phyloP scores from a whole-genome alignment of 2,113 vertebrate species.

The Canis aureus region DNA sequence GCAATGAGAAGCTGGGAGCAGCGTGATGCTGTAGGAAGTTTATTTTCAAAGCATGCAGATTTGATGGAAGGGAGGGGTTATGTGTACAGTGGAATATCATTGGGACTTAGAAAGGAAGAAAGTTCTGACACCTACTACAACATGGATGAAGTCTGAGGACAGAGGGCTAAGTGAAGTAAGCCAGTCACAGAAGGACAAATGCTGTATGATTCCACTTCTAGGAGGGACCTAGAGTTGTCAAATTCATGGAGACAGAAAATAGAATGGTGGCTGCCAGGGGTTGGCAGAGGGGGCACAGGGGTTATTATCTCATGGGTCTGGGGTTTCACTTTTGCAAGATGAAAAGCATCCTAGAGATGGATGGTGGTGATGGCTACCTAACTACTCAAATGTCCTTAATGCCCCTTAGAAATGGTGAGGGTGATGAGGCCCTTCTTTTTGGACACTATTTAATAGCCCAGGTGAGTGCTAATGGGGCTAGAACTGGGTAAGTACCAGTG shows the following conservation, averaged over 20 bases:
- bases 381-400: background rate
- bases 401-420: background rate
- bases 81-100: background rate
- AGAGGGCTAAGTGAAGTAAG: background rate
- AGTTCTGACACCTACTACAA: background rate
- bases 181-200: background rate
- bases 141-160: background rate
- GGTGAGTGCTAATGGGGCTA: background rate
- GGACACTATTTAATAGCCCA: background rate
- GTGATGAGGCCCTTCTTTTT: background rate
- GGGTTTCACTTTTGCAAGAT: background rate
- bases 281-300: background rate
- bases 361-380: background rate
- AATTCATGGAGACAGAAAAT: background rate
- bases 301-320: background rate
- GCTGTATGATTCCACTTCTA: background rate
- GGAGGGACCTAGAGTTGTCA: background rate
- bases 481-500: background rate
- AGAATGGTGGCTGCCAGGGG: background rate
- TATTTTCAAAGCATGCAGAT: background rate
- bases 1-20: background rate
- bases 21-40: background rate
- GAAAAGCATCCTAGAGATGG: background rate
- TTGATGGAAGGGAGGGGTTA: background rate
- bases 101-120: background rate